These are phyloP conservation scores for Lypha dubia DNA, from an alignment of 2,888 invertebrate species.

Conservation along the genomic window DNA sequence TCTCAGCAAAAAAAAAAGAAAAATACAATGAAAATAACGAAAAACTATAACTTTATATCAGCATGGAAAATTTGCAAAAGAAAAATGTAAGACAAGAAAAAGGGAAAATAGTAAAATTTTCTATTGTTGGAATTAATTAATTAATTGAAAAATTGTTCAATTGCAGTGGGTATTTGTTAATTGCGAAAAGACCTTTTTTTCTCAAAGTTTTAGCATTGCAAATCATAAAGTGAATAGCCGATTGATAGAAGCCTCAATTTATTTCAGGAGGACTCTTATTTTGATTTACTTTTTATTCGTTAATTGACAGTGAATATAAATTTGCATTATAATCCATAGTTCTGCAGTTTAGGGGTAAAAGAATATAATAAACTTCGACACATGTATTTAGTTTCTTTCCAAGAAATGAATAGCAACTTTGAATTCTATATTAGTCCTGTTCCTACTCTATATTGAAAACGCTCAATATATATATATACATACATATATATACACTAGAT, in stretches of 20 bases:
- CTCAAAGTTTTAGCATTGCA: not conserved
- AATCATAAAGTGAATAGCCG: not conserved
- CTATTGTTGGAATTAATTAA: not conserved
- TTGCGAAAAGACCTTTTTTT: not conserved
- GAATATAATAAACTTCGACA: too few relatives aligned
- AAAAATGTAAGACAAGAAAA: conserved; percentile 1
- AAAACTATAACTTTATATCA: conserved; percentile 6
- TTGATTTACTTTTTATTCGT: not conserved
- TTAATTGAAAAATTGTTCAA: not conserved
- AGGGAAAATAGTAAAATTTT: not conserved
- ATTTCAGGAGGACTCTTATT: not conserved
- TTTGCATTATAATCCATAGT: too few relatives aligned
- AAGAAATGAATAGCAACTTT: too few relatives aligned
- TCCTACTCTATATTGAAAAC: too few relatives aligned
- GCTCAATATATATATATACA: too few relatives aligned
- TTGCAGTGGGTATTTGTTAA: not conserved
- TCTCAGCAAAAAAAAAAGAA: conserved; percentile 43
- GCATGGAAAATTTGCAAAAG: not conserved
- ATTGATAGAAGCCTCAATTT: not conserved
- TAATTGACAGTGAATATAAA: too few relatives aligned
- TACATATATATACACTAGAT: too few relatives aligned
- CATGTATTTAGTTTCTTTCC: too few relatives aligned
- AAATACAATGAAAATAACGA: conserved; percentile 22
- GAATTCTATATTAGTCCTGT: too few relatives aligned
- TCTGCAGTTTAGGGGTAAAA: too few relatives aligned